phyloP scores from a whole-genome alignment of 1,140 invertebrate genomes.

The Drosophila simulans region DNA sequence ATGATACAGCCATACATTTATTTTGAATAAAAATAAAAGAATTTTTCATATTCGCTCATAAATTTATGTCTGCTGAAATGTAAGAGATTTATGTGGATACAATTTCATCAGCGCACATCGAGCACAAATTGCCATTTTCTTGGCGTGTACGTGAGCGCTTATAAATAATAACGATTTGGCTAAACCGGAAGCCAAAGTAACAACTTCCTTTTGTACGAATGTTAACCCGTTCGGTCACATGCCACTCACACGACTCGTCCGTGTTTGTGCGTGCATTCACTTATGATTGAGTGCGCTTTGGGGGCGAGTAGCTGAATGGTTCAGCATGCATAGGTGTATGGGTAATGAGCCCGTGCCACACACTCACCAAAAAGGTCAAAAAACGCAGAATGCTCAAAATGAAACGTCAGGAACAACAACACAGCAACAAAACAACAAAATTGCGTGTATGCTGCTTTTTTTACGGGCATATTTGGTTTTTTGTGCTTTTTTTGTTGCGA shows the following conservation, averaged over 20 bases:
- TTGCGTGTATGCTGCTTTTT: slow-evolving; percentile 51
- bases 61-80: not conserved
- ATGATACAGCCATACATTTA: no score
- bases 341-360: slow-evolving; percentile 44
- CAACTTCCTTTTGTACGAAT: slow-evolving; percentile 80
- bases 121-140: slow-evolving; percentile 8
- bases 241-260: slow-evolving; percentile 50
- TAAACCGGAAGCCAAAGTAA: slow-evolving; percentile 78
- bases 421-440: slow-evolving; percentile 39
- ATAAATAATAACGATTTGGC: slow-evolving; percentile 78
- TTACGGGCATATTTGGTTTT: not conserved
- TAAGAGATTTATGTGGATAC: not conserved
- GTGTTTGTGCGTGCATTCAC: slow-evolving; percentile 56
- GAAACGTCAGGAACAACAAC: slow-evolving; percentile 58
- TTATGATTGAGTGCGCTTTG: slow-evolving; percentile 76
- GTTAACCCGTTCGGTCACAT: slow-evolving; percentile 72
- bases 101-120: slow-evolving; percentile 2
- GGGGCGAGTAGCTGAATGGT: slow-evolving; percentile 3
- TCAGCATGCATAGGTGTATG: not conserved
- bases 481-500: slow-evolving; percentile 4
- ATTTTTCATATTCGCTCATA: no score
- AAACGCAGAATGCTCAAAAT: slow-evolving; percentile 63
- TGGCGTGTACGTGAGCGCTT: slow-evolving; percentile 37
- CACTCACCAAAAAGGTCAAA: slow-evolving; percentile 50
- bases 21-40: no score